These are phyloP conservation scores for Cosmopolites sordidus DNA, from an alignment of 2,888 invertebrate species.

Conservation along the genomic window DNA sequence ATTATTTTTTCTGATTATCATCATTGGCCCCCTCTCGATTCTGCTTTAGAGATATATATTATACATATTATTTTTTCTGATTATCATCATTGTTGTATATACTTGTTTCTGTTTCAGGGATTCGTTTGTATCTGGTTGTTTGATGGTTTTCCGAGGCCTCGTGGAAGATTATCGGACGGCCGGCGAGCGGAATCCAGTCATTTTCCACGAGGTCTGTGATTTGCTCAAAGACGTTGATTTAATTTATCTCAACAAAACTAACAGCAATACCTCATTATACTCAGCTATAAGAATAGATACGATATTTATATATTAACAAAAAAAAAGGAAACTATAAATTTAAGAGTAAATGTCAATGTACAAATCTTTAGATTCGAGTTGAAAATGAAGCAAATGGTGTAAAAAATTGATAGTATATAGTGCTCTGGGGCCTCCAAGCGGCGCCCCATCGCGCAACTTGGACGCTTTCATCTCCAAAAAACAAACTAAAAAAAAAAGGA, in stretches of 20 bases:
- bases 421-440: conserved; percentile 16
- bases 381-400: conserved; percentile 15
- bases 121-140: conserved; percentile 7
- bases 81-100: conserved; percentile 36
- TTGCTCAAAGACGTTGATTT: conserved; percentile 17
- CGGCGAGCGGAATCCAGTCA: background rate
- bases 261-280: conserved; percentile 51
- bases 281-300: conserved; percentile 47
- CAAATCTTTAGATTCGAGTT: conserved; percentile 43
- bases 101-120: conserved; percentile 30
- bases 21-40: conserved; percentile 23
- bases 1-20: conserved; percentile 26
- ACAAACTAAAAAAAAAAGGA: background rate
- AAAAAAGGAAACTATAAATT: conserved; percentile 41
- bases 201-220: background rate
- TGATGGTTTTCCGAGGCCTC: no score
- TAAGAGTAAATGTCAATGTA: conserved; percentile 45
- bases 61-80: conserved; percentile 27
- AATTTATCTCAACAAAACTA: conserved; percentile 38
- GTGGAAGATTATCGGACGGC: no score
- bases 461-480: background rate
- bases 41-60: conserved; percentile 30
- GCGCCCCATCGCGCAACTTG: background rate
- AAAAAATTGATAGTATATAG: conserved; percentile 26
- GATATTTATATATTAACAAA: conserved; percentile 45